Percentiles rank a stretch among this genome's conserved stretches.
Evolutionary conservation across 1,140 invertebrate genomes (phyloP).

Genomic region (Macrocentrus cingulum): DNA sequence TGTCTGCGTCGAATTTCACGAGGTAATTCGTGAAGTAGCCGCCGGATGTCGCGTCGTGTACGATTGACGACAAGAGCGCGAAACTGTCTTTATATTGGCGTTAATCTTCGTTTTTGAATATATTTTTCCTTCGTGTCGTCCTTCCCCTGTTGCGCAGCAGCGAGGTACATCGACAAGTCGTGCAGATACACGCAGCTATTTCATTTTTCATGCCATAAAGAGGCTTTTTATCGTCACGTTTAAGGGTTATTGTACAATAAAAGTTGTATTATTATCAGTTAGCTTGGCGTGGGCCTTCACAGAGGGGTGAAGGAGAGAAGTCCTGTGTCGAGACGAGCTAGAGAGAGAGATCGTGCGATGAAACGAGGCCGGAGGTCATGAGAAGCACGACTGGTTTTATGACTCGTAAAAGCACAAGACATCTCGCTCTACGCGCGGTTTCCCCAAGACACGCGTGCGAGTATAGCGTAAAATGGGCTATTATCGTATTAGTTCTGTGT

Average conservation of each 20-base stretch:
- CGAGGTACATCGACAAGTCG: no score
- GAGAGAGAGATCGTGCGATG: conserved; percentile 26
- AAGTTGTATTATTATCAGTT: conserved; percentile 60
- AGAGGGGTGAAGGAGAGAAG: conserved; percentile 13
- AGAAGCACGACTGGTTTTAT: conserved; percentile 57
- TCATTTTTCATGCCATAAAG: conserved; percentile 57
- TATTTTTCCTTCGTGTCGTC: conserved; percentile 15
- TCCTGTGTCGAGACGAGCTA: conserved; percentile 19
- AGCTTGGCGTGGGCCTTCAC: conserved; percentile 32
- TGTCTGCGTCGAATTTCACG: conserved; percentile 13
- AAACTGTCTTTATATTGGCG: no score
- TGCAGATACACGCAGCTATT: conserved; percentile 39
- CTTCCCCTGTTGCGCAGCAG: no score
- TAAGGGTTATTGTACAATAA: conserved; percentile 60
- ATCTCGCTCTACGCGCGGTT: conserved; percentile 33
- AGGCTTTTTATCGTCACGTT: conserved; percentile 54
- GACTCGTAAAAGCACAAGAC: conserved; percentile 57
- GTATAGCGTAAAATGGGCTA: neutral
- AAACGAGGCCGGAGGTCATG: conserved; percentile 38
- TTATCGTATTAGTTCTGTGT: neutral
- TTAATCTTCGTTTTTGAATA: neutral
- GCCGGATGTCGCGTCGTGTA: conserved; percentile 25
- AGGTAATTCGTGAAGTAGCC: neutral
- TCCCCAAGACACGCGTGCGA: conserved; percentile 38
- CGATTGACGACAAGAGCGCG: neutral